Evolutionary conservation across 2,113 vertebrate genomes (phyloP).

Genomic region (Daubentonia madagascariensis): DNA sequence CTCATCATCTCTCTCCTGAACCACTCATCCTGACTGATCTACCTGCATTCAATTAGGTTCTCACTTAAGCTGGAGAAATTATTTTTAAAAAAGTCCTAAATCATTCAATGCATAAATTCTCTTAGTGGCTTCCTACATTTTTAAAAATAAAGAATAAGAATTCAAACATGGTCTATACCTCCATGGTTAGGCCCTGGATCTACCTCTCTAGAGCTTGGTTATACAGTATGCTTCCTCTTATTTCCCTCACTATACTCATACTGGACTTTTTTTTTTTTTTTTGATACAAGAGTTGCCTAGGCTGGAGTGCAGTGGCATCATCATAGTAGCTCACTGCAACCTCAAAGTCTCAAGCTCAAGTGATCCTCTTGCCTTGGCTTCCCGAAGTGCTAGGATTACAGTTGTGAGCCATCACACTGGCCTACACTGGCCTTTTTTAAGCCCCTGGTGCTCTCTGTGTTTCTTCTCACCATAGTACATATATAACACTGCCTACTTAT

Average conservation of each 20-base stretch:
- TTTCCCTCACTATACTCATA: neutral
- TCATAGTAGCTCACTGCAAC: too few relatives aligned
- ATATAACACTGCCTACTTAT: neutral
- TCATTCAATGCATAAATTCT: neutral
- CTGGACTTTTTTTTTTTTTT: neutral
- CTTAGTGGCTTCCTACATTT: neutral
- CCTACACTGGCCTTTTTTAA: neutral
- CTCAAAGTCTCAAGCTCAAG: too few relatives aligned
- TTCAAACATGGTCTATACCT: neutral
- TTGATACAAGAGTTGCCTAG: too few relatives aligned
- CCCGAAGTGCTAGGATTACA: too few relatives aligned
- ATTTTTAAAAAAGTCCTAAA: neutral
- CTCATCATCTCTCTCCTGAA: neutral
- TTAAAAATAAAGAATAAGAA: slow-evolving; percentile 2
- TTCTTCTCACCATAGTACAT: neutral
- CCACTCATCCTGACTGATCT: neutral
- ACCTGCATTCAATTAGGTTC: neutral
- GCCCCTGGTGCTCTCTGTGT: neutral
- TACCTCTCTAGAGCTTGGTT: neutral
- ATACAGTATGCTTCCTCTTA: neutral
- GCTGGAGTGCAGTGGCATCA: too few relatives aligned
- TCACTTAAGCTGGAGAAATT: neutral
- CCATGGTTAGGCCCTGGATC: neutral
- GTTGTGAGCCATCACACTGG: too few relatives aligned
- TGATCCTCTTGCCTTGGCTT: too few relatives aligned